These are phyloP conservation scores for Cirrhinus mrigala DNA, from an alignment of 2,797 vertebrate genomes.

Conservation along the genomic window DNA sequence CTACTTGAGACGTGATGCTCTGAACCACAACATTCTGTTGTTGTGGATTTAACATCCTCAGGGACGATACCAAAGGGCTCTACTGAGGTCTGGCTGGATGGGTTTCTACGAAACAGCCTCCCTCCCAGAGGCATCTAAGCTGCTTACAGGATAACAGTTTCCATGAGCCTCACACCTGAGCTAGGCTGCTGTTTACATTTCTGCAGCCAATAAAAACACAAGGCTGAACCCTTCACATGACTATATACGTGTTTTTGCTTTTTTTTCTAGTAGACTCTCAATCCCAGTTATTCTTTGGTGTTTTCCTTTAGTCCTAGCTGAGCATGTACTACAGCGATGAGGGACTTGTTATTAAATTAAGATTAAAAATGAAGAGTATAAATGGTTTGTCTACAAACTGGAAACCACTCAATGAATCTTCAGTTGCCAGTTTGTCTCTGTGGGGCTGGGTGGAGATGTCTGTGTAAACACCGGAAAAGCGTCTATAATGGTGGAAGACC, in stretches of 20 bases:
- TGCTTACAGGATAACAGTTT: constrained; percentile 54
- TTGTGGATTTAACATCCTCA: constrained; percentile 23
- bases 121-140: constrained; percentile 48
- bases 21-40: constrained; percentile 21
- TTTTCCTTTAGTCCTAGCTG: background rate
- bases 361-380: background rate
- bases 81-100: constrained; percentile 19
- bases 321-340: background rate
- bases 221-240: background rate
- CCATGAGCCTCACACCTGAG: constrained; percentile 42
- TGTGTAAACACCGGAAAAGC: constrained; percentile 10
- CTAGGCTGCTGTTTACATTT: constrained; percentile 30
- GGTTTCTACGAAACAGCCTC: constrained; percentile 39
- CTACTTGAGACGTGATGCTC: constrained; percentile 1
- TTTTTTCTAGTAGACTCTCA: background rate
- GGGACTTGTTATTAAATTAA: background rate
- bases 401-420: background rate
- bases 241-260: background rate
- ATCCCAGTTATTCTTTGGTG: background rate
- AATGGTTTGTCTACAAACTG: background rate
- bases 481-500: constrained; percentile 10
- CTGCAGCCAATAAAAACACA: constrained; percentile 13
- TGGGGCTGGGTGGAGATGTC: constrained; percentile 18
- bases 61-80: constrained; percentile 24
- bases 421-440: background rate